Evolutionary conservation across 2,888 invertebrate species (phyloP).

Genomic region (Athalia cordata): DNA sequence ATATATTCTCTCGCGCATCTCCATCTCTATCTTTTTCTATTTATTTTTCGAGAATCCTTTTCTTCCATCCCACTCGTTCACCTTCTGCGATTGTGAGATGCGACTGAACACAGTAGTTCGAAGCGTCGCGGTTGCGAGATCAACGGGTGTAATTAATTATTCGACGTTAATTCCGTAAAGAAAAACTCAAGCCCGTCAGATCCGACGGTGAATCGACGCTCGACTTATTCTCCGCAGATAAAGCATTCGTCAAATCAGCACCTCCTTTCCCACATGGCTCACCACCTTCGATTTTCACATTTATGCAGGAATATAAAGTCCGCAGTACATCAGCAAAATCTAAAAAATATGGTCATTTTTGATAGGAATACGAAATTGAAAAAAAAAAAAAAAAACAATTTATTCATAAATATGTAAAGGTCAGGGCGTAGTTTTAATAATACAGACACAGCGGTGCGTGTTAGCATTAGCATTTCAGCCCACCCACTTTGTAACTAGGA

Average conservation of each 20-base stretch:
- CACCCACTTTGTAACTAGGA: neutral
- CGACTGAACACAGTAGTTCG: no score
- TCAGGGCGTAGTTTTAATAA: no score
- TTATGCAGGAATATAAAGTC: neutral
- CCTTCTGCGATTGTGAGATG: no score
- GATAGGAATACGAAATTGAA: no score
- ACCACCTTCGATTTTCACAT: neutral
- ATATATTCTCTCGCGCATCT: neutral
- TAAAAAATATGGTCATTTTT: no score
- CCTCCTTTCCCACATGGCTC: neutral
- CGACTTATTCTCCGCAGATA: no score
- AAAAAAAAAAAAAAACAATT: no score
- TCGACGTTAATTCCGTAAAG: neutral
- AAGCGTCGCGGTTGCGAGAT: no score
- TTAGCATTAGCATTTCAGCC: neutral
- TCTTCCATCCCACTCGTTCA: no score
- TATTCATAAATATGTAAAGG: no score
- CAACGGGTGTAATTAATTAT: slow-evolving; percentile 18
- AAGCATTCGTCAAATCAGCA: slow-evolving; percentile 22
- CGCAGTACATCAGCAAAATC: neutral
- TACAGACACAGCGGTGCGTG: neutral
- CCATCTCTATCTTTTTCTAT: neutral
- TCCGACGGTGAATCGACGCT: neutral
- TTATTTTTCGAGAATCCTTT: no score
- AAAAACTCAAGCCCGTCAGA: neutral